Evolutionary conservation across 2,888 invertebrate species (phyloP).

Genomic region (Colostygia pectinataria): DNA sequence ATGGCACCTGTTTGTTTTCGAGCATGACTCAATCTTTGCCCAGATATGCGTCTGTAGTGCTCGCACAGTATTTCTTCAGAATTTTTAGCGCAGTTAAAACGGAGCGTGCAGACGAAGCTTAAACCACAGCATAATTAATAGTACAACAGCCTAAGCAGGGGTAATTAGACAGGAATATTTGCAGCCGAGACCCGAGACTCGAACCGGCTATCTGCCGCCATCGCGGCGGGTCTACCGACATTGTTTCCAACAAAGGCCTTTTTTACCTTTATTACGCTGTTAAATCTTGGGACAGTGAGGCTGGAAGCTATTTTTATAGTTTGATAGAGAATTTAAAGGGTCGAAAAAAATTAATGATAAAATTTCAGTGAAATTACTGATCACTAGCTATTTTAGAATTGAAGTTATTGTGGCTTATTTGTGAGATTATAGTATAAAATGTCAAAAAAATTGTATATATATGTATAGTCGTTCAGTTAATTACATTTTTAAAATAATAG

Average conservation of each 20-base stretch:
- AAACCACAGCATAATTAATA: slow-evolving; percentile 23
- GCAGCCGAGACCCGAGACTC: slow-evolving; percentile 50
- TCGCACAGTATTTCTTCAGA: background rate
- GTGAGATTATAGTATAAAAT: too few species aligned
- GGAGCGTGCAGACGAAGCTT: slow-evolving; percentile 6
- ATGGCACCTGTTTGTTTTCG: too few species aligned
- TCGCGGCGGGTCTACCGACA: slow-evolving; percentile 61
- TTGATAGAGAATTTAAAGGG: slow-evolving; percentile 1
- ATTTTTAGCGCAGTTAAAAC: background rate
- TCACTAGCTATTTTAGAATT: background rate
- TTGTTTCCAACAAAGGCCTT: slow-evolving; percentile 56
- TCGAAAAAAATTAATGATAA: slow-evolving; percentile 15
- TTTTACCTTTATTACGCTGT: slow-evolving; percentile 39
- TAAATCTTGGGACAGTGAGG: slow-evolving; percentile 43
- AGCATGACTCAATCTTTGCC: too few species aligned
- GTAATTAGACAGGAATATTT: slow-evolving; percentile 71
- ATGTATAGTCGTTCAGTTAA: too few species aligned
- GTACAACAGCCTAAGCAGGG: slow-evolving; percentile 40
- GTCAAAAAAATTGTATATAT: too few species aligned
- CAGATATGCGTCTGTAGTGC: too few species aligned
- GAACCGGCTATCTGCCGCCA: slow-evolving; percentile 65
- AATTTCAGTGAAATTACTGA: background rate
- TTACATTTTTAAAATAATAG: too few species aligned
- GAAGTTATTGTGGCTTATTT: too few species aligned
- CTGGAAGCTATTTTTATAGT: slow-evolving; percentile 25